Evolutionary conservation across 2,888 invertebrate species (phyloP).

Genomic region (Andricus quercusramuli): DNA sequence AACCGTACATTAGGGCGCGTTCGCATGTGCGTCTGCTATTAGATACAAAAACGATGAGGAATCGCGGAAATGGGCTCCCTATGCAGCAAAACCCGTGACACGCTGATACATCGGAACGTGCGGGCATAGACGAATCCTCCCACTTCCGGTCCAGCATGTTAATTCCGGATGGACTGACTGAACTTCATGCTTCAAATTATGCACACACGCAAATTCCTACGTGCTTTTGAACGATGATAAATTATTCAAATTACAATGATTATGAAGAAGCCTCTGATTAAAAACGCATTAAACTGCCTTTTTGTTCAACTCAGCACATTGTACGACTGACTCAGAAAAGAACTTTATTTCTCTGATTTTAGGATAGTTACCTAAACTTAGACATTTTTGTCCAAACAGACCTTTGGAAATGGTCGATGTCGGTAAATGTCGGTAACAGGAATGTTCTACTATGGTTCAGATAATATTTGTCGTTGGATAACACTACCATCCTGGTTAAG

Average conservation of each 20-base stretch:
- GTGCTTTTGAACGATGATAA: conserved; percentile 17
- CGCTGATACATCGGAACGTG: conserved; percentile 15
- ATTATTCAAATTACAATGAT: conserved; percentile 27
- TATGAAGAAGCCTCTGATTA: conserved; percentile 27
- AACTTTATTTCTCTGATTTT: background rate
- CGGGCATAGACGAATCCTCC: conserved; percentile 23
- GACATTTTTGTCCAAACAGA: too few relatives aligned
- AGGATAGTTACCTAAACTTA: background rate
- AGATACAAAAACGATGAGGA: conserved; percentile 24
- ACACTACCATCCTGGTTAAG: too few relatives aligned
- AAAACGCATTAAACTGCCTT: conserved; percentile 22
- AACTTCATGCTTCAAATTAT: conserved; percentile 31
- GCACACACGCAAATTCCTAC: conserved; percentile 24
- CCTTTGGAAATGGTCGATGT: too few relatives aligned
- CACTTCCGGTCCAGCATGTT: conserved; percentile 38
- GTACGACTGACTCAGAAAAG: background rate
- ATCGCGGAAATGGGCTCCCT: conserved; percentile 28
- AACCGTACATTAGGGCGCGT: conserved; percentile 27
- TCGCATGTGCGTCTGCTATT: conserved; percentile 38
- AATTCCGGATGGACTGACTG: conserved; percentile 39
- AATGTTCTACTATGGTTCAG: background rate
- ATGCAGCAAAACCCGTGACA: conserved; percentile 14
- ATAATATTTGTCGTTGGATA: too few relatives aligned
- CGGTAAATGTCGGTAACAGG: too few relatives aligned
- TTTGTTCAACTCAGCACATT: background rate